Conservation (phyloP, 2,113 vertebrate genomes). For the Glaucomys volans region DNA sequence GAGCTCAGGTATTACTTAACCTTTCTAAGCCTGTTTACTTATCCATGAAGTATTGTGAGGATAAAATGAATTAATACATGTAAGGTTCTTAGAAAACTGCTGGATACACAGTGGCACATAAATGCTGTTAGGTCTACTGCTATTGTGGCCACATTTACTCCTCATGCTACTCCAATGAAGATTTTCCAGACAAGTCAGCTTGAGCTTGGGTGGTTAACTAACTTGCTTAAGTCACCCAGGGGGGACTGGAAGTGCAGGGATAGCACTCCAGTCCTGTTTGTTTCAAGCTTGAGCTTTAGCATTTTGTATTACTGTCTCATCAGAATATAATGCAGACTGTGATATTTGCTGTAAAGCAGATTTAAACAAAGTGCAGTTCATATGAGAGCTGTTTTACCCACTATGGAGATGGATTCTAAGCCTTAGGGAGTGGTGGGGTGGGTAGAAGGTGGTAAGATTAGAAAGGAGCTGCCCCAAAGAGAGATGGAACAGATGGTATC, state of each 20-base stretch:
- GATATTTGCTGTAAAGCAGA: not conserved
- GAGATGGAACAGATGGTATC: not conserved
- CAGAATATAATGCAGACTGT: not conserved
- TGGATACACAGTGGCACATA: not conserved
- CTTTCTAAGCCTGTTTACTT: not conserved
- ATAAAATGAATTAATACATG: not conserved
- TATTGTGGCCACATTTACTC: not conserved
- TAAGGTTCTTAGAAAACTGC: not conserved
- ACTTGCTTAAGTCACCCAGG: not conserved
- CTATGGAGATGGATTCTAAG: not conserved
- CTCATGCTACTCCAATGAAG: not conserved
- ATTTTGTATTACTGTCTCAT: not conserved
- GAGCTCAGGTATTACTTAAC: not conserved
- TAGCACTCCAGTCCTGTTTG: not conserved
- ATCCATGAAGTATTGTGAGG: not conserved
- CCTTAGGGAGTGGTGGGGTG: not conserved
- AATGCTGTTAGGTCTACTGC: not conserved
- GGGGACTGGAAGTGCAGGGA: not conserved
- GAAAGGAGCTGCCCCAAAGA: not conserved
- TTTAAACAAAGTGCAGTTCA: not conserved
- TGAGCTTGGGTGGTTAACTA: not conserved
- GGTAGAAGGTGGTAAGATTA: not conserved
- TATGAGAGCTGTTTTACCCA: not conserved
- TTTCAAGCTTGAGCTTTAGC: not conserved
- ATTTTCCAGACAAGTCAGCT: slow-evolving; percentile 10